phyloP scores from a whole-genome alignment of 2,113 vertebrate genomes.

The Mustela nigripes region DNA sequence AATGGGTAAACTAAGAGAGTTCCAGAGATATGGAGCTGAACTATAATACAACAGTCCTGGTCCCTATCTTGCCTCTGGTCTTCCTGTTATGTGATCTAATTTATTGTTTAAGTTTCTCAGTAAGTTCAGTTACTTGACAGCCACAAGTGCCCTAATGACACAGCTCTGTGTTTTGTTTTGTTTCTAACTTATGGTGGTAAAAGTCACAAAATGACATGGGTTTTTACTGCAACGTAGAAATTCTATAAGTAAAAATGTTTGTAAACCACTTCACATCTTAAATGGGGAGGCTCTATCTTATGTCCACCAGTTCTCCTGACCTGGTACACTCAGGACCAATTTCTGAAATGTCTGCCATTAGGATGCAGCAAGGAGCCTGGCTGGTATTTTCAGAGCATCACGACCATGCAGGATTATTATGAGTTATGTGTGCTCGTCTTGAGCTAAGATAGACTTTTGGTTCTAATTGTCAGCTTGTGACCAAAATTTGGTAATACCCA shows the following conservation, averaged over 20 bases:
- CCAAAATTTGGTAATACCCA: neutral
- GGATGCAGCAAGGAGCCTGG: neutral
- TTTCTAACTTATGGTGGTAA: constrained; percentile 1
- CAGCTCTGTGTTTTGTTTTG: neutral
- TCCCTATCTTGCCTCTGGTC: neutral
- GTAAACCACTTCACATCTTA: neutral
- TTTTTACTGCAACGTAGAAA: neutral
- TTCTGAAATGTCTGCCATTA: neutral
- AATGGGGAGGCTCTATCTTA: neutral
- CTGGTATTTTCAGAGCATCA: neutral
- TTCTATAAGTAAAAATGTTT: constrained; percentile 10
- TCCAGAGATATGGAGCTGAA: neutral
- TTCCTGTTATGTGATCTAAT: neutral
- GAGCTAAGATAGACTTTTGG: neutral
- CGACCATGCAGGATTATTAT: neutral
- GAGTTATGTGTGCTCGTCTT: neutral
- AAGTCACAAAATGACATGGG: neutral
- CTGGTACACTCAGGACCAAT: neutral
- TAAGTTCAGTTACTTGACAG: neutral
- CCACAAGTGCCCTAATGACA: neutral
- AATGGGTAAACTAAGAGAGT: neutral
- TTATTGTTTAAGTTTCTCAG: neutral
- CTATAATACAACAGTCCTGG: neutral
- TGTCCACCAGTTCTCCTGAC: neutral
- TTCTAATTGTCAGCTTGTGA: neutral